phyloP scores from a whole-genome alignment of 2,797 vertebrate species.

The Hyperoplus immaculatus region DNA sequence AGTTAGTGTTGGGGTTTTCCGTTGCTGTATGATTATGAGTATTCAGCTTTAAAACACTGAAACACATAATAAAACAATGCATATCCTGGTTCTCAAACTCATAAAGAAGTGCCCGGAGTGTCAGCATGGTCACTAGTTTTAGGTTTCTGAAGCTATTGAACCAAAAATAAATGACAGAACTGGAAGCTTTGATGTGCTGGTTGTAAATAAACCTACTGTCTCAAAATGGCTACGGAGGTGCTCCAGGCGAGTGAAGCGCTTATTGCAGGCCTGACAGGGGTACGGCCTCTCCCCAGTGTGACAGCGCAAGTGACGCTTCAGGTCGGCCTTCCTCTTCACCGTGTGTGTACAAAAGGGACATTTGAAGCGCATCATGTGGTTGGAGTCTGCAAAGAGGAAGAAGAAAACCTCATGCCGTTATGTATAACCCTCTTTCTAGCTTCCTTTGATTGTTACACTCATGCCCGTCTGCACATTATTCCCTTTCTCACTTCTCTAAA shows the following conservation, averaged over 20 bases:
- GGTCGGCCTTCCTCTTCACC: conserved; percentile 97
- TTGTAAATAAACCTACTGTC: conserved; percentile 83
- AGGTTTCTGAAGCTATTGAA: neutral
- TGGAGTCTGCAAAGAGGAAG: conserved; percentile 85
- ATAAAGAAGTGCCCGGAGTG: neutral
- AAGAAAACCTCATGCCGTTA: conserved; percentile 19
- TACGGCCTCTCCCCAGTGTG: conserved; percentile 97
- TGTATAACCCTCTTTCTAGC: neutral
- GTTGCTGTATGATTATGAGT: neutral
- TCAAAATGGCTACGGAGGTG: conserved; percentile 98
- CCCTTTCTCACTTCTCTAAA: conserved; percentile 9
- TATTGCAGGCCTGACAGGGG: conserved; percentile 96
- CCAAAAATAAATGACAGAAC: neutral
- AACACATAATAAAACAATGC: neutral
- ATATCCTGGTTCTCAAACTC: neutral
- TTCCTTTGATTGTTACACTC: neutral
- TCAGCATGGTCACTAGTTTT: neutral
- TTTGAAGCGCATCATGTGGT: conserved; percentile 95
- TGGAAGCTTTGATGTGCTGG: neutral
- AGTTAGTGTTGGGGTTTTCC: neutral
- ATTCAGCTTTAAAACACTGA: neutral
- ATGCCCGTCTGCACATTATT: conserved; percentile 3
- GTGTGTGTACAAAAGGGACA: conserved; percentile 98
- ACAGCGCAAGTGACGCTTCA: conserved; percentile 97
- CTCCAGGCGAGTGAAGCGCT: conserved; percentile 96